phyloP scores from a whole-genome alignment of 2,888 invertebrate species.

The Acholoe squamosa region DNA sequence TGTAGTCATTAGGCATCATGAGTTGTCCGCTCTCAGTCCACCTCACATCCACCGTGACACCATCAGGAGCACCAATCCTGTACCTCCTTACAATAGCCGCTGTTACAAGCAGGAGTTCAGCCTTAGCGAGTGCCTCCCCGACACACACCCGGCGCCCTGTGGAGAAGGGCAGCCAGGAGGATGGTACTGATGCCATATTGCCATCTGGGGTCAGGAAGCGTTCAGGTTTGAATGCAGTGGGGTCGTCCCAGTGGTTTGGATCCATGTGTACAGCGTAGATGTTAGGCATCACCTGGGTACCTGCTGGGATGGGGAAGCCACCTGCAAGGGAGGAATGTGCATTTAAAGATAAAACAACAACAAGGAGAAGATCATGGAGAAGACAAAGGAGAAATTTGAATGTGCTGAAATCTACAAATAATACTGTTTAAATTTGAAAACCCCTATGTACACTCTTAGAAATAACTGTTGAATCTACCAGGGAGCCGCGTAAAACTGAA shows the following conservation, averaged over 20 bases:
- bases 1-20: conserved; percentile 4
- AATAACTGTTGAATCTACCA: no score
- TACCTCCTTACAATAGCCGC: conserved; percentile 71
- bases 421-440: no score
- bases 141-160: conserved; percentile 77
- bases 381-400: no score
- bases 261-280: conserved; percentile 74
- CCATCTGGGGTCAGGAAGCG: conserved; percentile 75
- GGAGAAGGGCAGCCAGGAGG: conserved; percentile 76
- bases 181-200: conserved; percentile 72
- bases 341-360: no score
- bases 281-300: conserved; percentile 73
- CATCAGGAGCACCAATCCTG: conserved; percentile 69
- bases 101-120: conserved; percentile 73
- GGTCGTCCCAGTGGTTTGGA: conserved; percentile 73
- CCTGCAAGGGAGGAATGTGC: conserved; percentile 60
- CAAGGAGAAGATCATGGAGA: no score
- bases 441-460: no score
- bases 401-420: no score
- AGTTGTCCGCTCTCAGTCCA: neutral
- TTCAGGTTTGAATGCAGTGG: conserved; percentile 74
- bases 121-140: conserved; percentile 75
- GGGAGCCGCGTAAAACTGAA: no score
- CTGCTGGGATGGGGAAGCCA: conserved; percentile 73
- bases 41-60: conserved; percentile 42